Conservation (phyloP, 2,888 invertebrate species). For the Agrochola litura region DNA sequence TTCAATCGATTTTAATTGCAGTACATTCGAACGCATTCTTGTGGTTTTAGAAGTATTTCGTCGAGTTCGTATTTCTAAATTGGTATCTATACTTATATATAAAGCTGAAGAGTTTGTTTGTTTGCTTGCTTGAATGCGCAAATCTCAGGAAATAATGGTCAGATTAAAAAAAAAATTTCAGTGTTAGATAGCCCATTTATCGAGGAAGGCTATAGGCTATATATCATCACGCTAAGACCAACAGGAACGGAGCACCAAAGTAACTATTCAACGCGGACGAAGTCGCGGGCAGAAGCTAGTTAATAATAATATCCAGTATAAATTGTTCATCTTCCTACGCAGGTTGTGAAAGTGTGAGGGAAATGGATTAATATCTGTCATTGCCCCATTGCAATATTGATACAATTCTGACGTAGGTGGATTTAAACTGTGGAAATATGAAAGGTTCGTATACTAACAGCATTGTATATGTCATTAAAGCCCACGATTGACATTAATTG, state of each 20-base stretch:
- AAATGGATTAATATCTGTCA: conserved; percentile 54
- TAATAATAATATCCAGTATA: conserved; percentile 33
- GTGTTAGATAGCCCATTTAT: no score
- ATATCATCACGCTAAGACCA: no score
- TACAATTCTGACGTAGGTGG: conserved; percentile 47
- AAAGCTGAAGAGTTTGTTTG: no score
- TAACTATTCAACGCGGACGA: no score
- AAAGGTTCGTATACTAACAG: conserved; percentile 39
- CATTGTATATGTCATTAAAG: conserved; percentile 39
- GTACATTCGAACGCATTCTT: conserved; percentile 19
- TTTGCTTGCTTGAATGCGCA: no score
- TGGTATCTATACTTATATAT: no score
- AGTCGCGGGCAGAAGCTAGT: no score
- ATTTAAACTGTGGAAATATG: conserved; percentile 43
- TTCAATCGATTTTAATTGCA: conserved; percentile 39
- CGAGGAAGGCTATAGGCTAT: no score
- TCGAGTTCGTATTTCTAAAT: conserved; percentile 22
- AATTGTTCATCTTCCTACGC: conserved; percentile 55
- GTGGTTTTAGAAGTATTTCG: neutral
- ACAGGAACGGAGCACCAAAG: no score
- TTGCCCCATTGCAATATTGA: conserved; percentile 55
- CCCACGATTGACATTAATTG: conserved; percentile 52
- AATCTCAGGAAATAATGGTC: no score
- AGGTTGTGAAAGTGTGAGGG: conserved; percentile 49
- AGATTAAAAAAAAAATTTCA: no score